Base-by-base conservation (phyloP, 2,888 invertebrate species). In the Blastobasis adustella region DNA sequence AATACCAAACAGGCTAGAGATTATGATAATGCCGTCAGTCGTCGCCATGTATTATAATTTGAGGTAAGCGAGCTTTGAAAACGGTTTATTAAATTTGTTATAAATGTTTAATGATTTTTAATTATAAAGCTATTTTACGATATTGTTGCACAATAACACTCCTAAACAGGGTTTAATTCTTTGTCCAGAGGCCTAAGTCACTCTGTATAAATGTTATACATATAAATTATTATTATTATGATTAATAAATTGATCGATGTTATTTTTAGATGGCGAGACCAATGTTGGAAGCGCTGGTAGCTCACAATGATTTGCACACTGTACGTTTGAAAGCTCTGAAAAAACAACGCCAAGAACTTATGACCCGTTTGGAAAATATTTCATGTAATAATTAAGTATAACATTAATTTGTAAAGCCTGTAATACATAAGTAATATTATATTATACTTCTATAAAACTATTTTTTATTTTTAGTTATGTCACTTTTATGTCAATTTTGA, bases 241-340 rank as follows among this genome's bases (percentile, higher is more conserved):
- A 10, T 39, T 48, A 49, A 40, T 23, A 39, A 38, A 7, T 46
- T 9, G 45, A 47, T 47, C 37, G 1, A 46, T 46, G 38, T 42
- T 42, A 42, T 23, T 23, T 23, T 56, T 76, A 89, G 89, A 82
- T 87, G 77, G 89, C 89, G 10, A 74, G 87, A 54, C 89, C 89
- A 10, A 87, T 89, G 89, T 62, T 89, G 55, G 89, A 89, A 64
- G 82, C 80, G 42, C 76, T 89, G 54, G 83, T 85, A 45, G 82
- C 87, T 41, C 74, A 87, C 60, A 89, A 89, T 68, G 69, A 71
- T 53, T 65, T 87, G 6, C 82, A 84, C 58, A 73, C 65, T 62
- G 63, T 88, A 46, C 73, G 89, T 44, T 64, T 89, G 51, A 78
- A 76, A 65, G 83, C 87, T 53, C 67, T 89, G 56, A 86, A 87